Percentiles rank a stretch among this genome's conserved stretches.
Conservation (phyloP, 2,888 invertebrate genomes). For the Lacanobia oleracea region DNA sequence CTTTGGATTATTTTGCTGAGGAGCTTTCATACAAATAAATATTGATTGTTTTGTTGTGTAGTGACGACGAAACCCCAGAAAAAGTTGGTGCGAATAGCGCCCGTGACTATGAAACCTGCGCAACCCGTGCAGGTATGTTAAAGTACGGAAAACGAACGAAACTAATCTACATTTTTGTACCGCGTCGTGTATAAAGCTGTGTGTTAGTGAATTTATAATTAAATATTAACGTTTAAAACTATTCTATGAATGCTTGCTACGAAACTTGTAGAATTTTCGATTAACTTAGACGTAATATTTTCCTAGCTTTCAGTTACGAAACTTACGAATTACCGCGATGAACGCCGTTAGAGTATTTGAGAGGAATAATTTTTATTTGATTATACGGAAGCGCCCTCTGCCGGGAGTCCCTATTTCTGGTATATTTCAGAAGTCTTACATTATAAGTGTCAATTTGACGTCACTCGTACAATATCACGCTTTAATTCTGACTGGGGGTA, state of each 20-base stretch:
- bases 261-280: background rate
- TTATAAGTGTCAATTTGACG: constrained; percentile 31
- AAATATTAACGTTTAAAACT: background rate
- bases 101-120: constrained; percentile 72
- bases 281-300: background rate
- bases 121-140: constrained; percentile 74
- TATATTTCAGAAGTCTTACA: background rate
- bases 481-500: background rate
- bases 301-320: background rate
- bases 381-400: constrained; percentile 23
- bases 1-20: constrained; percentile 39
- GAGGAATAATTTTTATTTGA: background rate
- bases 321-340: background rate
- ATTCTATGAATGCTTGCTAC: background rate
- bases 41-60: constrained; percentile 59
- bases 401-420: background rate
- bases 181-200: background rate
- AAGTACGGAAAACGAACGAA: background rate
- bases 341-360: background rate
- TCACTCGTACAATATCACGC: background rate
- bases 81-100: constrained; percentile 84
- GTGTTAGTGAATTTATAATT: background rate
- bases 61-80: constrained; percentile 77
- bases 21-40: constrained; percentile 36
- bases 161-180: background rate